phyloP scores from a whole-genome alignment of 2,888 invertebrate species.

The Epistrophella euchroma region DNA sequence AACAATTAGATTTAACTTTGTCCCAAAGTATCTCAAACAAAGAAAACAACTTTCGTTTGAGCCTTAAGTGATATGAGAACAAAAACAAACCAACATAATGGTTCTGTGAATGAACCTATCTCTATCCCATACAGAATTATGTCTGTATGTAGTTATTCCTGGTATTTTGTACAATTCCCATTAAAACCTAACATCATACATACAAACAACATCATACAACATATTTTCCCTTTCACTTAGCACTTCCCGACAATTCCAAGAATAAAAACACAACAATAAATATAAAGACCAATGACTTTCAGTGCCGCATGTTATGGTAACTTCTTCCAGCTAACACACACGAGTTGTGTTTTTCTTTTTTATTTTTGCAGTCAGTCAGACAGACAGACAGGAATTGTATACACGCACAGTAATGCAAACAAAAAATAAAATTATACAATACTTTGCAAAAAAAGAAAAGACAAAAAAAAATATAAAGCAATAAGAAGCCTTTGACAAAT shows the following conservation, averaged over 20 bases:
- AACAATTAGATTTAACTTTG: neutral
- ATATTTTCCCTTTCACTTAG: conserved; percentile 65
- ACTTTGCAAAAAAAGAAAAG: conserved; percentile 29
- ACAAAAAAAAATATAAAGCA: neutral
- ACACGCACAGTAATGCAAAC: conserved; percentile 23
- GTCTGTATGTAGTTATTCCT: neutral
- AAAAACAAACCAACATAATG: neutral
- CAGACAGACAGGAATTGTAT: conserved; percentile 59
- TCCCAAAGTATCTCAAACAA: conserved; percentile 3
- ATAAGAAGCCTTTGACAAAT: conserved; percentile 31
- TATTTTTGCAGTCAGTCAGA: conserved; percentile 5
- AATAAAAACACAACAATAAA: conserved; percentile 24
- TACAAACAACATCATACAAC: conserved; percentile 15
- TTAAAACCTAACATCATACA: neutral
- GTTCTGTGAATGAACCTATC: conserved; percentile 4
- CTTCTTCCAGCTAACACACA: conserved; percentile 24
- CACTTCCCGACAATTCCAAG: conserved; percentile 49
- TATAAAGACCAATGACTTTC: conserved; percentile 57
- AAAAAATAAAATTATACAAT: conserved; percentile 22
- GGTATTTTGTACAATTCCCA: conserved; percentile 42
- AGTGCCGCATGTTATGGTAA: conserved; percentile 31
- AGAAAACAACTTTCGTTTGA: neutral
- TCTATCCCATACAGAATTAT: neutral
- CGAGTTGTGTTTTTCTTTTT: neutral
- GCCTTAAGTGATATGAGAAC: neutral